phyloP scores from a whole-genome alignment of 2,113 vertebrate genomes.

The Pituophis catenifer region DNA sequence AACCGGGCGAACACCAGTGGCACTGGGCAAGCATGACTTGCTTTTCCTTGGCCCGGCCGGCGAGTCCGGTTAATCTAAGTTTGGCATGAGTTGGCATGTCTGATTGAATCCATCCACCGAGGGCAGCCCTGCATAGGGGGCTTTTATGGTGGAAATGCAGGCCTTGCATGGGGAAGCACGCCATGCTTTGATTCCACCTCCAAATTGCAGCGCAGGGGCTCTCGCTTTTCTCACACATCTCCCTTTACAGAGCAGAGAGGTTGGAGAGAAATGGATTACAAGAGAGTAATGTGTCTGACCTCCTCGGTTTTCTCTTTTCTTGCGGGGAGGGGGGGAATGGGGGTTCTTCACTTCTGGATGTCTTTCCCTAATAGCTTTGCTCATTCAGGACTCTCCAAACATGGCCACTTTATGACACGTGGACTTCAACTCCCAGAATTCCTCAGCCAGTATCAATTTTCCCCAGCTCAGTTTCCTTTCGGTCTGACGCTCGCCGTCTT shows the following conservation, averaged over 20 bases:
- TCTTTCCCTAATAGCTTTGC: neutral
- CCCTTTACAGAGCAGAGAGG: neutral
- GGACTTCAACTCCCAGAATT: neutral
- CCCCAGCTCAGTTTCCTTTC: too few species aligned
- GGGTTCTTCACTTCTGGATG: neutral
- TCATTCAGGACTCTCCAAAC: neutral
- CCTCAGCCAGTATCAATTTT: neutral
- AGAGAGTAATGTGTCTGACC: neutral
- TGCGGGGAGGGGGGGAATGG: neutral
- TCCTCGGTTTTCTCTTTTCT: neutral
- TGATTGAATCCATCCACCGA: conserved; percentile 44
- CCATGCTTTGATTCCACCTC: neutral
- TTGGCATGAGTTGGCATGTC: conserved; percentile 75
- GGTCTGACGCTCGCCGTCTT: too few species aligned
- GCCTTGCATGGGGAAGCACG: conserved; percentile 51
- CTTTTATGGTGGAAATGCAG: conserved; percentile 46
- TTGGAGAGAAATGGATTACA: neutral
- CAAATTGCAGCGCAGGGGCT: neutral
- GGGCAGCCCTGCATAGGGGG: conserved; percentile 41
- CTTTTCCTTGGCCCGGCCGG: conserved; percentile 12
- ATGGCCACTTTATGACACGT: neutral
- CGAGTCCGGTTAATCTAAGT: conserved; percentile 61
- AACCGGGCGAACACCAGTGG: conserved; percentile 20
- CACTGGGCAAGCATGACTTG: conserved; percentile 71
- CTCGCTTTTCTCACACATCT: neutral